Evolutionary conservation across 2,113 vertebrate genomes (phyloP), one percentile per base, ranked within the genome.

Genomic region (Mixornis gularis): DNA sequence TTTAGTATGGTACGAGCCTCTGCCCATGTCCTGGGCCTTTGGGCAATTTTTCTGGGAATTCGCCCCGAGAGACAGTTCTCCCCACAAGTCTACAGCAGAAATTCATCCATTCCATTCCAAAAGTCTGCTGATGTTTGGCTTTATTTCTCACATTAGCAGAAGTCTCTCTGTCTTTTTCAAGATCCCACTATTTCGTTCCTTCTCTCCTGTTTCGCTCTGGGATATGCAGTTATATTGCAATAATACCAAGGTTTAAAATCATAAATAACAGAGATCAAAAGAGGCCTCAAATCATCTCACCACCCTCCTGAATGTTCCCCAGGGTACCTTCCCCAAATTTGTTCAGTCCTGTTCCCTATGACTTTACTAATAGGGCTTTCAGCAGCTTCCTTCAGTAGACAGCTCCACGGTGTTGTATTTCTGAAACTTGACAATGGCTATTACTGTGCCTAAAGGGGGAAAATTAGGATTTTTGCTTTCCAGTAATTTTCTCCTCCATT

Each of bases 341-440:
- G 93, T 95, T 93, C 88, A 93, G 44, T 77, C 43, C 79, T 88
- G 68, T 80, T 86, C 82, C 48, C 76, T 51, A 12, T 55, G 76
- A 80, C 85, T 95, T 95, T 94, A 80, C 94, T 95, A 96, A 95
- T 80, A 93, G 90, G 82, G 68, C 72, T 96, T 95, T 96, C 92
- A 93, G 92, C 52, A 1, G 68, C 64, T 95, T 95, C 87, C 85
- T 92, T 71, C 52, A 63, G 76, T 70, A 95, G 82, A 83, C 90
- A 85, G 90, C 68, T 80, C 79, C 76, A 70, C 0, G 20, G 93
- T 90, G 79, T 96, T 94, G 11, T 83, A 64, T 96, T 96, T 95
- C 95, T 95, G 92, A 90, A 94, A 93, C 40, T 85, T 93, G 79
- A 95, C 92, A 94, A 91, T 85, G 68, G 64, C n/a, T 88, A 91